Percentiles rank a stretch among this genome's conserved stretches.
Evolutionary conservation across 2,113 vertebrate genomes (phyloP).

Genomic region (Euleptes europaea): DNA sequence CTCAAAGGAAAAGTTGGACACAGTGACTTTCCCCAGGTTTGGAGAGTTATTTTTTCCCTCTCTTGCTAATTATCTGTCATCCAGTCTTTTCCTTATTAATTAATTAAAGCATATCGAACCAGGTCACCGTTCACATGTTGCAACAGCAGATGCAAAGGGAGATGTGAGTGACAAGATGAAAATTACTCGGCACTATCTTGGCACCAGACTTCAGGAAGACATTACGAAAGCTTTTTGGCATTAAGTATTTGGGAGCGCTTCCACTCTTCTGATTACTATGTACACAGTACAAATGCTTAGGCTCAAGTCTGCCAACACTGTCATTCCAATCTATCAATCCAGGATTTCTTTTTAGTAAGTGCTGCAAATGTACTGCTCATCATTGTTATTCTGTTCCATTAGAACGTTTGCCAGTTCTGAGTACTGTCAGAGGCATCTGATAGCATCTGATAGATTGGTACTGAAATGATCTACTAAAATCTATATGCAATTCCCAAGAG

Average conservation of each 20-base stretch:
- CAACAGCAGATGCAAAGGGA: constrained; percentile 68
- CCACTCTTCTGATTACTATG: constrained; percentile 55
- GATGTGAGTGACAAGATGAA: constrained; percentile 71
- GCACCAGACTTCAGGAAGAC: constrained; percentile 63
- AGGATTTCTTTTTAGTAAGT: constrained; percentile 64
- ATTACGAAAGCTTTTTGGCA: constrained; percentile 63
- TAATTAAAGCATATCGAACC: constrained; percentile 69
- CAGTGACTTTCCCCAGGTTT: constrained; percentile 51
- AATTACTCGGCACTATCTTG: constrained; percentile 68
- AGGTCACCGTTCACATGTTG: constrained; percentile 66
- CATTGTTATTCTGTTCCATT: constrained; percentile 72
- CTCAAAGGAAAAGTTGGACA: constrained; percentile 18
- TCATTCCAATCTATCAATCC: constrained; percentile 70
- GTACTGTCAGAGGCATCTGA: constrained; percentile 62
- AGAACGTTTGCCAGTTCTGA: constrained; percentile 72
- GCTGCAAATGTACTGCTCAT: constrained; percentile 67
- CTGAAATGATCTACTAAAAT: constrained; percentile 68
- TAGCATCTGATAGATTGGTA: constrained; percentile 67
- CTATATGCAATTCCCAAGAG: constrained; percentile 56
- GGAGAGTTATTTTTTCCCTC: not conserved
- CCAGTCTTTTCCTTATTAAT: constrained; percentile 66
- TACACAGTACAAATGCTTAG: constrained; percentile 72
- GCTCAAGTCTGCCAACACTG: constrained; percentile 67
- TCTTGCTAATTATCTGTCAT: constrained; percentile 62
- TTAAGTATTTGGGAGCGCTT: constrained; percentile 65